A percentile compares a stretch with the other conserved stretches of the same genome.
Evolutionary conservation across 2,113 vertebrate species (phyloP).

Genomic region (Pseudolaguvia tuberculata): DNA sequence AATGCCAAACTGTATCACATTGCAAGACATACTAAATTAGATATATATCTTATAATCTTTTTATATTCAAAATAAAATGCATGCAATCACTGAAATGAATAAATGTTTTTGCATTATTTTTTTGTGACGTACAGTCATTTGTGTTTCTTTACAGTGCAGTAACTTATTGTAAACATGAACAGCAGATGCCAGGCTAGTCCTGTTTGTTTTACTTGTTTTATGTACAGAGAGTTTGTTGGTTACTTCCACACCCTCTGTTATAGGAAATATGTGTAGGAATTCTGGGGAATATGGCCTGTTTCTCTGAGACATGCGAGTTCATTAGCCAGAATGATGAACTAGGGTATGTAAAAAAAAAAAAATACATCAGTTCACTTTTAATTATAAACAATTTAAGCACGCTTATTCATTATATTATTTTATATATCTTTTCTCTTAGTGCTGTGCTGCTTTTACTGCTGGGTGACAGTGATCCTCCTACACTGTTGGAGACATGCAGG

Average conservation of each 20-base stretch:
- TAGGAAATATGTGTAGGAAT: conserved; percentile 98
- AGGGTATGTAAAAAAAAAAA: conserved; percentile 67
- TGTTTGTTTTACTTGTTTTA: neutral
- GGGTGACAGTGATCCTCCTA: conserved; percentile 87
- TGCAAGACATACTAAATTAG: no score
- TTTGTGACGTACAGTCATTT: no score
- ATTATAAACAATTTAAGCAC: neutral
- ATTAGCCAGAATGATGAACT: conserved; percentile 84
- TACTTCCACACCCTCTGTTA: conserved; percentile 17
- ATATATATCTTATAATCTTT: no score
- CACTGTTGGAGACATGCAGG: conserved; percentile 91
- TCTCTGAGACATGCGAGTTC: conserved; percentile 81
- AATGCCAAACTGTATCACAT: no score
- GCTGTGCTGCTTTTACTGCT: conserved; percentile 82
- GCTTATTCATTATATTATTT: neutral
- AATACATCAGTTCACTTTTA: neutral
- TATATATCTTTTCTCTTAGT: conserved; percentile 59
- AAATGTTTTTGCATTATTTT: no score
- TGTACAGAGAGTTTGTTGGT: neutral
- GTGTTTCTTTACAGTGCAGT: no score
- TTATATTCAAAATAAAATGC: no score
- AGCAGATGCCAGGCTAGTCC: neutral
- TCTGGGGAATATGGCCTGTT: conserved; percentile 95
- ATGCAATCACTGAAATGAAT: no score
- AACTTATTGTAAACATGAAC: no score